Evolutionary conservation across 2,888 invertebrate species (phyloP).

Genomic region (Spatulosminthurus flaviceps): DNA sequence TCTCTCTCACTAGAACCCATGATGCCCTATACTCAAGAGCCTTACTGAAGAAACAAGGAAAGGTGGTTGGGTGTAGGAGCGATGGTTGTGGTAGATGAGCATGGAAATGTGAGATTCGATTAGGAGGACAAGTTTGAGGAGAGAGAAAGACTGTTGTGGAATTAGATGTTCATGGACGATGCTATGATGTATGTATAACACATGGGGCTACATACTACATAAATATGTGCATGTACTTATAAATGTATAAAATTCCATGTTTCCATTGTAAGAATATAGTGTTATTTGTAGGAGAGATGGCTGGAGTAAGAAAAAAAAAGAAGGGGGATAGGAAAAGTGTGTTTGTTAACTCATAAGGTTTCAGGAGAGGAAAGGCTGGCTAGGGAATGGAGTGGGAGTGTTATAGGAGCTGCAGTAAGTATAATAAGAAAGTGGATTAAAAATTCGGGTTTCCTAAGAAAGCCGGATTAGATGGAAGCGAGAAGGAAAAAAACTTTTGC

Average conservation of each 20-base stretch:
- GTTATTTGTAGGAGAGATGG: neutral
- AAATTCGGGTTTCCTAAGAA: constrained; percentile 62
- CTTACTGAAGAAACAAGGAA: neutral
- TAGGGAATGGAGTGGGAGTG: constrained; percentile 19
- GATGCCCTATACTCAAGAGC: neutral
- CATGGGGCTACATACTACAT: no score
- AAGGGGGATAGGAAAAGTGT: neutral
- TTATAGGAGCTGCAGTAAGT: neutral
- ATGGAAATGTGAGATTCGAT: constrained; percentile 37
- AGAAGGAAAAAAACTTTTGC: constrained; percentile 57
- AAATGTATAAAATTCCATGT: no score
- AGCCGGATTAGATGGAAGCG: constrained; percentile 59
- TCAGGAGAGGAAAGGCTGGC: constrained; percentile 18
- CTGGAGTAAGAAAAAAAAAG: neutral
- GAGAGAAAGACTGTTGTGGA: constrained; percentile 16
- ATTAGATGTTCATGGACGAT: constrained; percentile 22
- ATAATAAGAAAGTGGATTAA: constrained; percentile 62
- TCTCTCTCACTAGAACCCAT: no score
- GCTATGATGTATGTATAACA: neutral
- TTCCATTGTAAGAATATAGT: neutral
- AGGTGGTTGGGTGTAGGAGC: neutral
- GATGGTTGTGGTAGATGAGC: constrained; percentile 26
- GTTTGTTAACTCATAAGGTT: constrained; percentile 46
- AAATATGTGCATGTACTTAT: no score
- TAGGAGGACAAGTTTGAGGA: constrained; percentile 22